These are phyloP conservation scores for Opisthograptis luteolata DNA, from an alignment of 2,888 invertebrate species.

Conservation along the genomic window DNA sequence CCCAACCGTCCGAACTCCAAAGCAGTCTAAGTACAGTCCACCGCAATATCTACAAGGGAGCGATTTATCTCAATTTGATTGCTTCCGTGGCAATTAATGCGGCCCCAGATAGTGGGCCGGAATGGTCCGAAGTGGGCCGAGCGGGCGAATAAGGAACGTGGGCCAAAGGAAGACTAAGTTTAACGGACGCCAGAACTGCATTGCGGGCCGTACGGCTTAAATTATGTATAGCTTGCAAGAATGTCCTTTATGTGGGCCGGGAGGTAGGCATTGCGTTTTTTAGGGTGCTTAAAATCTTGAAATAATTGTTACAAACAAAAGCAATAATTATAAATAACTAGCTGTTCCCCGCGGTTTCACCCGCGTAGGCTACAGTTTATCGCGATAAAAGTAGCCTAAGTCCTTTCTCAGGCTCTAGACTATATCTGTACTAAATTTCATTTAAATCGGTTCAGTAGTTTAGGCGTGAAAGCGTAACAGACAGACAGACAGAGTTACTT, in stretches of 20 bases:
- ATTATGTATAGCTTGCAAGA: conserved; percentile 33
- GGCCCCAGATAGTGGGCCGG: conserved; percentile 25
- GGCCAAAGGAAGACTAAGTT: conserved; percentile 19
- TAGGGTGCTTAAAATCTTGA: neutral
- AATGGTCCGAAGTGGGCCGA: conserved; percentile 11
- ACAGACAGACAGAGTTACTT: too few species aligned
- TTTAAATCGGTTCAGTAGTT: too few species aligned
- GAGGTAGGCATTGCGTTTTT: conserved; percentile 1
- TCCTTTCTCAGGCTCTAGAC: too few species aligned
- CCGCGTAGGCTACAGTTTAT: too few species aligned
- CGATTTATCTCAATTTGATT: conserved; percentile 43
- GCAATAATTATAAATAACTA: too few species aligned
- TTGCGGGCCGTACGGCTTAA: conserved; percentile 28
- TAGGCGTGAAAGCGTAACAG: too few species aligned
- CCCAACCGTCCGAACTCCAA: too few species aligned
- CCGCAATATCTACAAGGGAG: conserved; percentile 24
- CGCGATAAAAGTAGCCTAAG: too few species aligned
- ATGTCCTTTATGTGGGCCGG: conserved; percentile 16
- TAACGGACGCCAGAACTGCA: conserved; percentile 26
- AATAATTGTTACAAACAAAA: neutral
- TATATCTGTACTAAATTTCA: too few species aligned
- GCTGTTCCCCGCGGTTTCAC: too few species aligned
- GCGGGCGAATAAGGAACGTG: conserved; percentile 15
- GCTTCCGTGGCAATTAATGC: conserved; percentile 36
- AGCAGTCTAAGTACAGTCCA: conserved; percentile 1